Evolutionary conservation across 1,140 invertebrate species (phyloP).

Genomic region (Trigoniulus corallinus): DNA sequence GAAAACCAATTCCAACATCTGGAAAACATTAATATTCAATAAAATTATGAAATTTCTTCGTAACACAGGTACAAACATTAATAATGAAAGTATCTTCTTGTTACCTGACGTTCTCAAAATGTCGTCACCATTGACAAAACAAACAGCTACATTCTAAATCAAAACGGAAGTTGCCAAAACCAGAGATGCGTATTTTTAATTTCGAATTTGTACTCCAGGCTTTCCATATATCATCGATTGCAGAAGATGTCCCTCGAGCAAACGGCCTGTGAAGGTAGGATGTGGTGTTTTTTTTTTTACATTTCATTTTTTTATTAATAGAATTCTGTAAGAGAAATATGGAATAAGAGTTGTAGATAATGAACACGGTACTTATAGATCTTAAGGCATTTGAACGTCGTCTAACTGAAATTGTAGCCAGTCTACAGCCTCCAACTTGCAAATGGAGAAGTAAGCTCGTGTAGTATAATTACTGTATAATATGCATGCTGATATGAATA

Average conservation of each 20-base stretch:
- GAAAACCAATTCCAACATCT: no score
- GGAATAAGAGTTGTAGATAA: background rate
- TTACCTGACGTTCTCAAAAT: no score
- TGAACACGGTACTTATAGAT: constrained; percentile 47
- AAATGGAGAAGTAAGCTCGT: constrained; percentile 67
- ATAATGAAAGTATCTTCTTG: no score
- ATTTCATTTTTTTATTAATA: background rate
- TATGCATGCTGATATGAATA: background rate
- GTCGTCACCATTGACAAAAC: no score
- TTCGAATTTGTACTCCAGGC: background rate
- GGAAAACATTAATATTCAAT: no score
- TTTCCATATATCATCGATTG: background rate
- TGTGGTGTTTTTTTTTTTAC: background rate
- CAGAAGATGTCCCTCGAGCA: constrained; percentile 25
- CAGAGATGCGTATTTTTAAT: no score
- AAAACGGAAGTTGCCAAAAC: no score
- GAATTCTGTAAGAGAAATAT: background rate
- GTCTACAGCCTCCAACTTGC: constrained; percentile 72
- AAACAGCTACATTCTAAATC: no score
- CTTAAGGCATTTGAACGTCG: constrained; percentile 90
- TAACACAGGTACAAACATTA: no score
- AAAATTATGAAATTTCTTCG: no score
- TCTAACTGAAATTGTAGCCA: constrained; percentile 88
- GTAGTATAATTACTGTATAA: background rate
- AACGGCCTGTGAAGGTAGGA: constrained; percentile 28